A percentile compares a stretch with the other conserved stretches of the same genome.
Conservation (phyloP, 2,113 vertebrate species). For the Tympanuchus pallidicinctus region DNA sequence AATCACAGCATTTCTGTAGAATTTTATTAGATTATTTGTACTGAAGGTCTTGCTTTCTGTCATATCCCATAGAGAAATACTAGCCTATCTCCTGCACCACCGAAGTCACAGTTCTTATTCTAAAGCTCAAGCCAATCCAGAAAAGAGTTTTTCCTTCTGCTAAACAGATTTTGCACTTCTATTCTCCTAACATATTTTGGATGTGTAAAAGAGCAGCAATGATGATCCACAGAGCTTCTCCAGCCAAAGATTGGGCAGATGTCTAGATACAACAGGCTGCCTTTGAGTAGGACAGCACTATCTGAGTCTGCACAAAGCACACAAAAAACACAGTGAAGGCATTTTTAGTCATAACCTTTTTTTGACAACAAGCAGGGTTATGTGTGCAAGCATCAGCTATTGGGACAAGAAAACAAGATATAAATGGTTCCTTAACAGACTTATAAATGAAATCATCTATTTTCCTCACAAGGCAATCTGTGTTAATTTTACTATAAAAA, state of each 20-base stretch:
- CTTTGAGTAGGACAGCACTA: neutral
- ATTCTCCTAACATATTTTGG: neutral
- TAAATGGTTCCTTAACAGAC: neutral
- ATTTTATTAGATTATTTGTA: neutral
- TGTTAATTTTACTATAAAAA: neutral
- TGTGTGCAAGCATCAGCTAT: neutral
- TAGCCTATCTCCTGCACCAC: neutral
- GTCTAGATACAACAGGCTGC: accelerated
- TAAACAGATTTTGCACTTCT: accelerated
- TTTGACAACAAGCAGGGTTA: neutral
- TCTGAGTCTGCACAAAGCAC: neutral
- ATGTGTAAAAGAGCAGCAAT: neutral
- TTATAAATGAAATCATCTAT: neutral
- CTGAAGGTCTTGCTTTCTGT: neutral
- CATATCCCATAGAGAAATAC: neutral
- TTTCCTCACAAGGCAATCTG: neutral
- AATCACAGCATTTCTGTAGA: neutral
- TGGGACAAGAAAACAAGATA: neutral
- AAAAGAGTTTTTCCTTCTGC: neutral
- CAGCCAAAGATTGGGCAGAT: neutral
- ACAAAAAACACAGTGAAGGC: neutral
- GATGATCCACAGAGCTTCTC: neutral
- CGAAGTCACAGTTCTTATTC: neutral
- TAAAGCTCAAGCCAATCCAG: neutral
- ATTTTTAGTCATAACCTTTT: neutral